Evolutionary conservation across 2,113 vertebrate genomes (phyloP).

Genomic region (Grus americana): DNA sequence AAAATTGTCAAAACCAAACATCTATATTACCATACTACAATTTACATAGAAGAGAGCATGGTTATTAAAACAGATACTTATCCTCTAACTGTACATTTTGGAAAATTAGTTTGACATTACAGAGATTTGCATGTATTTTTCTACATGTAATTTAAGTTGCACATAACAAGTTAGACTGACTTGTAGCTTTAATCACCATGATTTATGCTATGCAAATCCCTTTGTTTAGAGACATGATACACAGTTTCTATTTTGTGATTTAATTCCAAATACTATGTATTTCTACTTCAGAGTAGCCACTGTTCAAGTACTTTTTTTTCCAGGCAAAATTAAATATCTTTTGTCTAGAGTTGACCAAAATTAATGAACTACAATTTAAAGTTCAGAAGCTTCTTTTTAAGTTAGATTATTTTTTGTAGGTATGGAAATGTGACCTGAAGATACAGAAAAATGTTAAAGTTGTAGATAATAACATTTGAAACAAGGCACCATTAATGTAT

Average conservation of each 20-base stretch:
- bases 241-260: neutral
- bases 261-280: neutral
- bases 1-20: neutral
- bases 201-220: neutral
- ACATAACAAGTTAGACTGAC: neutral
- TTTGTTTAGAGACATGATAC: neutral
- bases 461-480: neutral
- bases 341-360: neutral
- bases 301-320: neutral
- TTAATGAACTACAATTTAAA: neutral
- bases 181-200: neutral
- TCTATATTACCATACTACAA: neutral
- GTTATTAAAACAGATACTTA: neutral
- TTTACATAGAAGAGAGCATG: neutral
- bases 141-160: neutral
- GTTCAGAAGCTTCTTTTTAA: neutral
- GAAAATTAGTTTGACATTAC: neutral
- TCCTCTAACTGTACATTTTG: neutral
- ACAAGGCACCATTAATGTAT: neutral
- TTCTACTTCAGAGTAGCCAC: neutral
- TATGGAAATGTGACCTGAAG: neutral
- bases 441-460: neutral
- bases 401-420: neutral
- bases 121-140: neutral
- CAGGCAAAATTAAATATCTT: neutral